Evolutionary conservation across 2,888 invertebrate species (phyloP).

Genomic region (Sinotaia quadrata): DNA sequence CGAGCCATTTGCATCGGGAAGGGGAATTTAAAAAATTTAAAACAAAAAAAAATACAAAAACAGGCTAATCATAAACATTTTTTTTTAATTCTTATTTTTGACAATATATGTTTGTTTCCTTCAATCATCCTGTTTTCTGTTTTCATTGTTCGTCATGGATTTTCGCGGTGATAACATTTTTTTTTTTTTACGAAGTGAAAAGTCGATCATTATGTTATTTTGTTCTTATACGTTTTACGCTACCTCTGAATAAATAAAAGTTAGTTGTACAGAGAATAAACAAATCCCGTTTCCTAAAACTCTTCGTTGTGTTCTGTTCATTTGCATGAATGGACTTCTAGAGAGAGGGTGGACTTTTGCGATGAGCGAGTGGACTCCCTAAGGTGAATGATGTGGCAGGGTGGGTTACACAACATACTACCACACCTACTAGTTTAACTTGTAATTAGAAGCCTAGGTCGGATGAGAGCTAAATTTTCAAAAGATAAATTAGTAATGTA

Average conservation of each 20-base stretch:
- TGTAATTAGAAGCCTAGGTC: too few species aligned
- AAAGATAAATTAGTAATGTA: too few species aligned
- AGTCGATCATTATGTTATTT: neutral
- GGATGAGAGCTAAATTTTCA: too few species aligned
- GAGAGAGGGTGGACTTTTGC: too few species aligned
- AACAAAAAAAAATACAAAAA: neutral
- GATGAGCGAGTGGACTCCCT: too few species aligned
- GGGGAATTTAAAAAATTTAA: too few species aligned
- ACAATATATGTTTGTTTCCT: neutral
- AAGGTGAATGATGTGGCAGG: too few species aligned
- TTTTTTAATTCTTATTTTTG: neutral
- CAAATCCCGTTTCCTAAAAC: constrained; percentile 9
- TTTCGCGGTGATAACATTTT: constrained; percentile 9
- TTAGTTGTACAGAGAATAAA: constrained; percentile 15
- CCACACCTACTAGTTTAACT: too few species aligned
- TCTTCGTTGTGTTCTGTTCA: constrained; percentile 11
- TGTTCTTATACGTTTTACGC: constrained; percentile 12
- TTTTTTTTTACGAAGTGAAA: constrained; percentile 9
- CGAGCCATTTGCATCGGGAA: too few species aligned
- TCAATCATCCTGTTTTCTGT: constrained; percentile 1
- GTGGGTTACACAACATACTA: too few species aligned
- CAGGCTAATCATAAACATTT: neutral
- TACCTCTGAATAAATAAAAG: constrained; percentile 9
- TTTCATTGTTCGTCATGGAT: constrained; percentile 1
- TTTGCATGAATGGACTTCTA: too few species aligned